Evolutionary conservation across 2,797 vertebrate genomes (phyloP).

Genomic region (Nyctibius grandis): DNA sequence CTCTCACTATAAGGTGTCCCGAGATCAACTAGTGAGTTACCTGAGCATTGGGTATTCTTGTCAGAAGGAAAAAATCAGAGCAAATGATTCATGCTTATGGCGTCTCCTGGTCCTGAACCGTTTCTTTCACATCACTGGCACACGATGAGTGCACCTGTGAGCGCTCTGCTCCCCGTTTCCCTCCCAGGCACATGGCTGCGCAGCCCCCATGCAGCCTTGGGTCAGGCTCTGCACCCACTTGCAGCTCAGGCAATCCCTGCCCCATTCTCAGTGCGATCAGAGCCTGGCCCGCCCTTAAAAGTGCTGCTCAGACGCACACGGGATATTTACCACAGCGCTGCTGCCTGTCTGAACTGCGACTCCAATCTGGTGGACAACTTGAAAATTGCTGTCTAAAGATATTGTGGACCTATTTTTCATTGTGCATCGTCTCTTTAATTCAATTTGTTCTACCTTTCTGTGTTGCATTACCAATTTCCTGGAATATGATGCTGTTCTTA

Average conservation of each 20-base stretch:
- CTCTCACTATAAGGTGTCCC: neutral
- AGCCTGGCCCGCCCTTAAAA: accelerated
- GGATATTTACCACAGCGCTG: neutral
- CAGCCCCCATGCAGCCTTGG: neutral
- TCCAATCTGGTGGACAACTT: neutral
- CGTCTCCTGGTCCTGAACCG: neutral
- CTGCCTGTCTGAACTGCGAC: neutral
- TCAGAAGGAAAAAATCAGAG: neutral
- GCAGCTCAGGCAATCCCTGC: neutral
- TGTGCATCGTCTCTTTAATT: neutral
- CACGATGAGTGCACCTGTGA: accelerated
- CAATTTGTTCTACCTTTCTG: neutral
- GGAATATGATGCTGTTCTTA: neutral
- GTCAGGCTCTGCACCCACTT: neutral
- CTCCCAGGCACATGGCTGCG: accelerated
- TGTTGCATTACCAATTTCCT: neutral
- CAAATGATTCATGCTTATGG: neutral
- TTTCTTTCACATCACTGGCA: neutral
- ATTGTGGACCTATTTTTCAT: neutral
- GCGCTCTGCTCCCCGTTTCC: accelerated
- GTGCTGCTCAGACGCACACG: accelerated
- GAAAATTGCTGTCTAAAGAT: neutral
- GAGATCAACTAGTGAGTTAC: neutral
- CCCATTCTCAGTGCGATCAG: accelerated
- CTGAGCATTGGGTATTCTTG: neutral